These are phyloP conservation scores for Naja naja DNA, from an alignment of 2,113 vertebrate genomes.

Conservation along the genomic window DNA sequence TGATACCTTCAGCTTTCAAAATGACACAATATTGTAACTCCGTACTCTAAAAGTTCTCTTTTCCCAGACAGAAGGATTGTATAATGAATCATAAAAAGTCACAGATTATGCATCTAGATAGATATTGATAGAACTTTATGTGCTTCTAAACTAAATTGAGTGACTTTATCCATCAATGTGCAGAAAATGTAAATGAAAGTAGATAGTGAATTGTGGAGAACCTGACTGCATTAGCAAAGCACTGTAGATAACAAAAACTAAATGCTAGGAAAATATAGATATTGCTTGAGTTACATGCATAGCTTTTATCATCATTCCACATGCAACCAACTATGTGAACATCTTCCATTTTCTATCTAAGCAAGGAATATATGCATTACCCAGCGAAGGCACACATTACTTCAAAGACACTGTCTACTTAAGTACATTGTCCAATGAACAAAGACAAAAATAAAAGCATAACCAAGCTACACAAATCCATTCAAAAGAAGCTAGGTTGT, in stretches of 20 bases:
- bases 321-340: background rate
- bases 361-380: background rate
- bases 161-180: background rate
- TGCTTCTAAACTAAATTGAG: background rate
- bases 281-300: background rate
- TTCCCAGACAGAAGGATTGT: background rate
- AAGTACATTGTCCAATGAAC: too few species aligned
- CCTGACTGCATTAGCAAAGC: background rate
- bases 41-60: background rate
- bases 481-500: background rate
- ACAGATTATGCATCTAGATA: background rate
- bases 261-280: background rate
- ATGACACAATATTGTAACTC: background rate
- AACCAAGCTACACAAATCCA: background rate
- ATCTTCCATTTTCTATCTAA: background rate
- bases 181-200: background rate
- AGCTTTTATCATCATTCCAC: background rate
- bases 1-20: background rate
- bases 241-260: background rate
- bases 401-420: background rate
- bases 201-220: background rate
- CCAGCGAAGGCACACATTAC: background rate
- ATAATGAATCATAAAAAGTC: background rate
- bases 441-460: background rate
- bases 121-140: background rate